These are phyloP conservation scores for Nerophis lumbriciformis DNA, from an alignment of 2,113 vertebrate genomes.

Conservation along the genomic window DNA sequence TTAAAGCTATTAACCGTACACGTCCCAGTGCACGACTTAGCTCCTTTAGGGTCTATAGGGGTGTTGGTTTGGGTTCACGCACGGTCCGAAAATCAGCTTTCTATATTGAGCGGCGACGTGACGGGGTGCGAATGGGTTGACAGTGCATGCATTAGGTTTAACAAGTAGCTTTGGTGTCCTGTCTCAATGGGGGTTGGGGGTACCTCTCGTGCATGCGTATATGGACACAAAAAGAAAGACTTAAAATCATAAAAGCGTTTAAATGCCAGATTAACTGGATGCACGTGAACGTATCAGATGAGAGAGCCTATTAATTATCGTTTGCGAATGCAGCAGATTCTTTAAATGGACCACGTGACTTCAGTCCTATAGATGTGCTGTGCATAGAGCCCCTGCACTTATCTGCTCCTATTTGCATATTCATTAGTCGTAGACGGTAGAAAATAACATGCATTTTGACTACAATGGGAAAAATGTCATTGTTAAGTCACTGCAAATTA, in stretches of 20 bases:
- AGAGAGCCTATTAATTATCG: slow-evolving; percentile 51
- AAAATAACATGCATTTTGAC: not conserved
- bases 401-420: slow-evolving; percentile 43
- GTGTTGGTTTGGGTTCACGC: slow-evolving; percentile 1
- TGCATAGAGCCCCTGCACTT: slow-evolving; percentile 23
- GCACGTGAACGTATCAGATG: slow-evolving; percentile 42
- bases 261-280: slow-evolving; percentile 29
- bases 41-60: not conserved
- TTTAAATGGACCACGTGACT: slow-evolving; percentile 29
- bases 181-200: slow-evolving; percentile 47
- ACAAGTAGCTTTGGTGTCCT: slow-evolving; percentile 78
- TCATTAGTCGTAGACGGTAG: slow-evolving; percentile 37
- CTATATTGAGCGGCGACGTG: slow-evolving; percentile 79
- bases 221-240: slow-evolving; percentile 6
- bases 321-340: slow-evolving; percentile 40
- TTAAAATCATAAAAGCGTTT: slow-evolving; percentile 35
- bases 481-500: no score
- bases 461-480: no score
- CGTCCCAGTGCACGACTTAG: not conserved
- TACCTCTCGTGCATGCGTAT: not conserved
- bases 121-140: slow-evolving; percentile 83
- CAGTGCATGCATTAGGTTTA: slow-evolving; percentile 77
- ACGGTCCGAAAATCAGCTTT: slow-evolving; percentile 76
- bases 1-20: slow-evolving; percentile 33
- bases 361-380: slow-evolving; percentile 17